phyloP scores from a whole-genome alignment of 2,797 vertebrate genomes.

The Cirrhinus molitorella region DNA sequence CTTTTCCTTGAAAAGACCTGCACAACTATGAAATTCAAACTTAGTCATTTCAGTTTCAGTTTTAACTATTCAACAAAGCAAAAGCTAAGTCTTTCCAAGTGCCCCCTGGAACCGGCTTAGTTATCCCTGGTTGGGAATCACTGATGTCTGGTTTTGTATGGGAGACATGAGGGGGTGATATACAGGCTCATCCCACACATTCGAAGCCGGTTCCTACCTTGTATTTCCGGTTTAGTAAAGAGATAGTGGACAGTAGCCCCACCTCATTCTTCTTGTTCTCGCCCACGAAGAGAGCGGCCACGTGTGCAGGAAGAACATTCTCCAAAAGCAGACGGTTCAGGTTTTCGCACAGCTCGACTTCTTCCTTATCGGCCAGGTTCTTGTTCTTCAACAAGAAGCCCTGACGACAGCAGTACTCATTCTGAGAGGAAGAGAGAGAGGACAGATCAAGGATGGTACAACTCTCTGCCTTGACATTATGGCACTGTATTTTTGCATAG shows the following conservation, averaged over 20 bases:
- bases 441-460: not conserved
- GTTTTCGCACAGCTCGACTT: conserved; percentile 97
- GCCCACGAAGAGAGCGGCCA: conserved; percentile 93
- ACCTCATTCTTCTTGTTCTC: conserved; percentile 97
- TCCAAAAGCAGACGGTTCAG: conserved; percentile 96
- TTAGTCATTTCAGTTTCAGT: not conserved
- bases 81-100: not conserved
- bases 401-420: conserved; percentile 92
- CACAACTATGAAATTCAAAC: not conserved
- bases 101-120: not conserved
- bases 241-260: conserved; percentile 65
- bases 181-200: conserved; percentile 13
- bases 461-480: not conserved
- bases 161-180: conserved; percentile 32
- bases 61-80: not conserved
- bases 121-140: conserved; percentile 44
- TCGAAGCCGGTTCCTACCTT: conserved; percentile 64
- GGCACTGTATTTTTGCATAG: not conserved
- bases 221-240: conserved; percentile 70
- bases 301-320: conserved; percentile 95
- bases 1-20: not conserved
- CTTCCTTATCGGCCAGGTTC: conserved; percentile 94
- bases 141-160: conserved; percentile 31
- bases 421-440: conserved; percentile 73
- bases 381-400: conserved; percentile 96